A percentile compares a stretch with the other conserved stretches of the same genome.
Conservation (phyloP, 2,797 vertebrate species). For the Platyrinchus mystaceus region DNA sequence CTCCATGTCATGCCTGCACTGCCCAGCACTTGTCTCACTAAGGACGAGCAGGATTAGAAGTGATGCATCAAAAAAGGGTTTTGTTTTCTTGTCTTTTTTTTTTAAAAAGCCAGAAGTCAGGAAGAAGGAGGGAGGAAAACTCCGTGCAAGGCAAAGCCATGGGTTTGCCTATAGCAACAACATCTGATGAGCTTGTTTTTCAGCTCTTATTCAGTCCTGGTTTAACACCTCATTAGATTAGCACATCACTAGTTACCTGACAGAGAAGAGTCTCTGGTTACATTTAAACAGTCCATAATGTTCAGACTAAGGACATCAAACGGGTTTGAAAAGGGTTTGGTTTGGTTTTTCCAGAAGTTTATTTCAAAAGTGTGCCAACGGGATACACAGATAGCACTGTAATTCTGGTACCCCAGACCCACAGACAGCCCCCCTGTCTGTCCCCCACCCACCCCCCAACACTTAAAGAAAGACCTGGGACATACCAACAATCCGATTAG, state of each 20-base stretch:
- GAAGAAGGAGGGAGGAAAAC: background rate
- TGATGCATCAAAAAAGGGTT: background rate
- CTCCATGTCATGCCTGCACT: rapidly evolving
- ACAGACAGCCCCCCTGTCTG: background rate
- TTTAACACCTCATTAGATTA: background rate
- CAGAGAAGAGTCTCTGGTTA: background rate
- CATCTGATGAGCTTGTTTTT: background rate
- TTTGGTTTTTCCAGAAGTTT: conserved; percentile 51
- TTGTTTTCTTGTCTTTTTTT: background rate
- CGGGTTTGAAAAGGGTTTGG: background rate
- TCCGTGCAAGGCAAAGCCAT: background rate
- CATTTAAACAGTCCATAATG: background rate
- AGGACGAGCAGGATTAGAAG: background rate
- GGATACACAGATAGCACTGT: conserved; percentile 22
- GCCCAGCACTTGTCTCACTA: background rate
- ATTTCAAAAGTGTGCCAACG: conserved; percentile 55
- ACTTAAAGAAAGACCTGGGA: conserved; percentile 4
- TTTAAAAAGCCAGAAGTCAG: background rate
- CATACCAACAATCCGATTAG: conserved; percentile 12
- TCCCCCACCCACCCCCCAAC: background rate
- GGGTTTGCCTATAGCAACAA: background rate
- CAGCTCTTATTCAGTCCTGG: background rate
- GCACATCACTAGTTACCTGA: background rate
- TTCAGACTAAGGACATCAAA: background rate
- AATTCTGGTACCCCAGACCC: conserved; percentile 5